Conservation (phyloP, 2,888 invertebrate species). For the Agrenia bidenticulata region DNA sequence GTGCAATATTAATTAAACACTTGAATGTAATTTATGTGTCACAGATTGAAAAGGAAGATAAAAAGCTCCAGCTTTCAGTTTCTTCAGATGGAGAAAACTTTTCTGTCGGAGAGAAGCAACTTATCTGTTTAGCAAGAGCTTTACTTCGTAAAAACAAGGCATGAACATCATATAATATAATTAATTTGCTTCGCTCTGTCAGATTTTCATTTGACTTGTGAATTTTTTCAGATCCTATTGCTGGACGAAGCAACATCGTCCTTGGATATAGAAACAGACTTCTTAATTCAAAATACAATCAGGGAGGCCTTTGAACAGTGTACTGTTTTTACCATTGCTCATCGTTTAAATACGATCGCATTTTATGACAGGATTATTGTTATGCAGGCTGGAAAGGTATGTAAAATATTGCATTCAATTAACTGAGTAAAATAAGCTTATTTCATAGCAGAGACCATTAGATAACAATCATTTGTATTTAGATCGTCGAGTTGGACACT, state of each 20-base stretch:
- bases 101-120: constrained; percentile 55
- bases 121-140: constrained; percentile 55
- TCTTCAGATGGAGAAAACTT: constrained; percentile 53
- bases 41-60: constrained; percentile 52
- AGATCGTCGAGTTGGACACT: constrained; percentile 58
- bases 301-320: constrained; percentile 58
- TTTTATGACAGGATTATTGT: constrained; percentile 56
- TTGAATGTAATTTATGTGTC: too few relatives aligned
- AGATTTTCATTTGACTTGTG: too few relatives aligned
- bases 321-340: constrained; percentile 61
- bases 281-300: constrained; percentile 60
- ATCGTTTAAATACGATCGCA: constrained; percentile 60
- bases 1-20: background rate
- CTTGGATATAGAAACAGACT: constrained; percentile 61
- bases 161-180: constrained; percentile 11
- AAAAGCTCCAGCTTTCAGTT: constrained; percentile 47
- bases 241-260: constrained; percentile 63
- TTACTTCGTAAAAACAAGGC: constrained; percentile 55
- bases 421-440: background rate
- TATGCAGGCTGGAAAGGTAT: constrained; percentile 54
- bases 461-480: constrained; percentile 21
- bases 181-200: background rate
- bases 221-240: constrained; percentile 56
- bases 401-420: background rate
- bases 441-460: background rate